Evolutionary conservation across 1,140 invertebrate genomes (phyloP).

Genomic region (Dendroctonus ponderosae): DNA sequence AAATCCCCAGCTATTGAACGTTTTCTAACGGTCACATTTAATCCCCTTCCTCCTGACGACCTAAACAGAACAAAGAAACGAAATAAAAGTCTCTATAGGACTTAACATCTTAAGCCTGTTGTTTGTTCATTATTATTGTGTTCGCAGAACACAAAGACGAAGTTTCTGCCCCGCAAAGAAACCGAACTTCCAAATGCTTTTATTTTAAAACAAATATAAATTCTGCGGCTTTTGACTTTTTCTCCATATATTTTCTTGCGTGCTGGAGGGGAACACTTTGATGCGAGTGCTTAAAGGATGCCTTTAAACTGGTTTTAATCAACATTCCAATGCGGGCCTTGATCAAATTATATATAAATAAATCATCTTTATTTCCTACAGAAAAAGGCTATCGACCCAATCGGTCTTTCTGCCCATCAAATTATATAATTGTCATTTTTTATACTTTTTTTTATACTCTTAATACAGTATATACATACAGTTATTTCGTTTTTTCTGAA

Average conservation of each 20-base stretch:
- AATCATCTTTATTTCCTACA: too few relatives aligned
- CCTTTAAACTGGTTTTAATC: too few relatives aligned
- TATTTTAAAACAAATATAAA: conserved; percentile 25
- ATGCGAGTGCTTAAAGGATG: background rate
- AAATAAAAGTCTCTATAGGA: conserved; percentile 16
- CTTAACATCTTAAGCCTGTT: conserved; percentile 25
- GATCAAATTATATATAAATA: too few relatives aligned
- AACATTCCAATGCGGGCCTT: too few relatives aligned
- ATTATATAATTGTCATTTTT: too few relatives aligned
- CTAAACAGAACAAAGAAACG: conserved; percentile 21
- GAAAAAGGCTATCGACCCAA: too few relatives aligned
- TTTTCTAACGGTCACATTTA: conserved; percentile 25
- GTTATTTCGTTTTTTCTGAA: too few relatives aligned
- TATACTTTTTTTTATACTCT: too few relatives aligned
- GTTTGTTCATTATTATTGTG: conserved; percentile 26
- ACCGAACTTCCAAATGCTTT: conserved; percentile 22
- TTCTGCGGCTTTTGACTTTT: conserved; percentile 14
- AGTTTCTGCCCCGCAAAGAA: conserved; percentile 13
- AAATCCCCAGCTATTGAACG: conserved; percentile 20
- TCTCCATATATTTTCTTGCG: conserved; percentile 5
- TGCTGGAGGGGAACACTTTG: background rate
- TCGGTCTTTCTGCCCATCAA: too few relatives aligned
- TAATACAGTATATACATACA: too few relatives aligned
- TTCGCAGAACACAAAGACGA: conserved; percentile 19
- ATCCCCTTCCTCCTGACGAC: conserved; percentile 17